phyloP scores from a whole-genome alignment of 2,113 vertebrate species.

The Craseonycteris thonglongyai region DNA sequence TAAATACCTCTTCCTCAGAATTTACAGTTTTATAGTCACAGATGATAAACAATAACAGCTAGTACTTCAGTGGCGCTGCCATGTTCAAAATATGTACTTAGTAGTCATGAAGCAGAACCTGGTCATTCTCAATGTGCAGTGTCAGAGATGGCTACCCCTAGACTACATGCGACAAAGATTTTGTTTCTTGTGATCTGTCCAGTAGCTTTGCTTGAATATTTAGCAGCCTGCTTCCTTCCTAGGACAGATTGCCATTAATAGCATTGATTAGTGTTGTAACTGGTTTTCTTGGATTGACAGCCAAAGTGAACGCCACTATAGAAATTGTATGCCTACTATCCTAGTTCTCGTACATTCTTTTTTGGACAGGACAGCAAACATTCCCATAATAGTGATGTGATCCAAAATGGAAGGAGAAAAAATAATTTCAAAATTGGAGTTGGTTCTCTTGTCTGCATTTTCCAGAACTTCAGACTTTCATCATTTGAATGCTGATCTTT shows the following conservation, averaged over 20 bases:
- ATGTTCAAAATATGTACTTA: conserved; percentile 46
- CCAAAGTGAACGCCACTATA: neutral
- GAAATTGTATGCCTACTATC: neutral
- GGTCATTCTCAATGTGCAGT: neutral
- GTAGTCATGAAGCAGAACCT: conserved; percentile 11
- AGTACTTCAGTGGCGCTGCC: neutral
- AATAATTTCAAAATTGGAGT: neutral
- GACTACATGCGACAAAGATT: neutral
- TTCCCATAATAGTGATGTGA: neutral
- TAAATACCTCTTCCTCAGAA: conserved; percentile 36
- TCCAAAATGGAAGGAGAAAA: neutral
- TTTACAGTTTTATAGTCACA: conserved; percentile 42
- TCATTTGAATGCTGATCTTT: neutral
- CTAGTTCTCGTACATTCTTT: neutral
- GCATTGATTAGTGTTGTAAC: conserved; percentile 18
- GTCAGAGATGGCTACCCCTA: neutral
- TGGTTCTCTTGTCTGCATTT: neutral
- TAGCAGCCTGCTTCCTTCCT: neutral
- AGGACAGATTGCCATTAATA: conserved; percentile 29
- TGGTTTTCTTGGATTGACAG: conserved; percentile 35
- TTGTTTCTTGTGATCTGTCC: conserved; percentile 10
- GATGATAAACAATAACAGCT: conserved; percentile 39
- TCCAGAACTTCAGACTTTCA: neutral
- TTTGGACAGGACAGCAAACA: neutral
- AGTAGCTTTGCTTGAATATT: conserved; percentile 30